A percentile compares a stretch with the other conserved stretches of the same genome.
These are phyloP conservation scores for Empidonax alnorum DNA, from an alignment of 2,113 vertebrate species.

Conservation along the genomic window DNA sequence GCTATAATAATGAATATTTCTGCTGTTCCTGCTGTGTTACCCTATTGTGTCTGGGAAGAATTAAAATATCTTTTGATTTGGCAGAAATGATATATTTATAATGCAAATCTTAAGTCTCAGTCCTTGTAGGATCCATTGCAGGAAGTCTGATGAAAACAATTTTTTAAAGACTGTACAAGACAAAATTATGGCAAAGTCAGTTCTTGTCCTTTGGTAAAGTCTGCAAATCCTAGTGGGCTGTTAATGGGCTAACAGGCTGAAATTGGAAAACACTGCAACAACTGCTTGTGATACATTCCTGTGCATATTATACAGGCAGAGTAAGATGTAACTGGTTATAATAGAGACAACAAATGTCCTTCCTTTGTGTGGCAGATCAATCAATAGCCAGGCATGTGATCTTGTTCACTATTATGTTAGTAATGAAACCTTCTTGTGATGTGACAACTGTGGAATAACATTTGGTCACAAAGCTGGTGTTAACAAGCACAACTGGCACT, in stretches of 20 bases:
- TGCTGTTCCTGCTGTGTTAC: not conserved
- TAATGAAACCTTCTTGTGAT: conserved; percentile 81
- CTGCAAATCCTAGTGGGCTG: conserved; percentile 60
- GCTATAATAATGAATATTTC: not conserved
- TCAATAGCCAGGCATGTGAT: conserved; percentile 80
- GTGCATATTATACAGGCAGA: conserved; percentile 51
- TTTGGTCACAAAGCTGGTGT: conserved; percentile 82
- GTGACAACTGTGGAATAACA: conserved; percentile 82
- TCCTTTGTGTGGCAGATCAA: conserved; percentile 81
- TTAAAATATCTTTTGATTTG: conserved; percentile 59
- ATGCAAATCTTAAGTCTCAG: conserved; percentile 28
- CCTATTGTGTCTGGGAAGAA: conserved; percentile 31
- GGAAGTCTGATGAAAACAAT: conserved; percentile 27
- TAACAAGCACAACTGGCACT: conserved; percentile 82
- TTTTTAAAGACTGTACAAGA: conserved; percentile 43
- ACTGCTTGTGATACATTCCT: conserved; percentile 49
- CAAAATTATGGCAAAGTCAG: conserved; percentile 2
- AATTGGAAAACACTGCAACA: conserved; percentile 30
- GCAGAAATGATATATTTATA: conserved; percentile 57
- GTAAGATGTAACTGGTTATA: conserved; percentile 70
- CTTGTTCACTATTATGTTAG: conserved; percentile 80
- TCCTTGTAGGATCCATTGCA: not conserved
- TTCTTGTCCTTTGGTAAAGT: conserved; percentile 31
- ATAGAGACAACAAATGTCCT: conserved; percentile 76
- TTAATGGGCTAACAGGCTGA: conserved; percentile 56